These are phyloP conservation scores for Brachypodius melanocephalos DNA, from an alignment of 2,113 vertebrate species.

Conservation along the genomic window DNA sequence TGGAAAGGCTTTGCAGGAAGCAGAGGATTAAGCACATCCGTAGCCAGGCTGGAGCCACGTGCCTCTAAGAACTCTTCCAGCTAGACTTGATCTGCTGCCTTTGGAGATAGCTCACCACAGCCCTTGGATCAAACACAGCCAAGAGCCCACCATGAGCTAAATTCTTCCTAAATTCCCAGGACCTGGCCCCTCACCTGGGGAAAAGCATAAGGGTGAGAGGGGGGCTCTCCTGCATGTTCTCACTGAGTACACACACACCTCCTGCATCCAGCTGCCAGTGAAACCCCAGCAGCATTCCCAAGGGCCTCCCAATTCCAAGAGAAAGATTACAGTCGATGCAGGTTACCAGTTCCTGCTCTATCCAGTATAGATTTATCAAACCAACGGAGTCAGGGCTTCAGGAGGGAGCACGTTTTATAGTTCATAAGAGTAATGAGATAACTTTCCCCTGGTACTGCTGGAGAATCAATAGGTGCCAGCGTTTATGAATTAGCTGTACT, in stretches of 20 bases:
- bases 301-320: constrained; percentile 44
- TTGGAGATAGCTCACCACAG: background rate
- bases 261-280: background rate
- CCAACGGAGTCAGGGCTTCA: constrained; percentile 57
- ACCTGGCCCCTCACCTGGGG: background rate
- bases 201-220: background rate
- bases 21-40: background rate
- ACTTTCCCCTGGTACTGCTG: background rate
- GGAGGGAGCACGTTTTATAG: constrained; percentile 42
- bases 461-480: constrained; percentile 30
- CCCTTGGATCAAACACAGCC: background rate
- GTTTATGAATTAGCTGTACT: constrained; percentile 30
- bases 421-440: constrained; percentile 74
- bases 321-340: constrained; percentile 72
- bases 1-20: background rate
- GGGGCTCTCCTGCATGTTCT: fast-evolving
- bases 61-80: background rate
- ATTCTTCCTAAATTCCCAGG: background rate
- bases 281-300: background rate
- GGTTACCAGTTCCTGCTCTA: constrained; percentile 70
- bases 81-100: background rate
- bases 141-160: background rate
- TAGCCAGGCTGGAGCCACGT: background rate
- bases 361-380: constrained; percentile 76
- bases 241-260: background rate